Percentiles rank a stretch among this genome's conserved stretches.
Conservation (phyloP, 2,888 invertebrate genomes). For the Nemoura dubitans region DNA sequence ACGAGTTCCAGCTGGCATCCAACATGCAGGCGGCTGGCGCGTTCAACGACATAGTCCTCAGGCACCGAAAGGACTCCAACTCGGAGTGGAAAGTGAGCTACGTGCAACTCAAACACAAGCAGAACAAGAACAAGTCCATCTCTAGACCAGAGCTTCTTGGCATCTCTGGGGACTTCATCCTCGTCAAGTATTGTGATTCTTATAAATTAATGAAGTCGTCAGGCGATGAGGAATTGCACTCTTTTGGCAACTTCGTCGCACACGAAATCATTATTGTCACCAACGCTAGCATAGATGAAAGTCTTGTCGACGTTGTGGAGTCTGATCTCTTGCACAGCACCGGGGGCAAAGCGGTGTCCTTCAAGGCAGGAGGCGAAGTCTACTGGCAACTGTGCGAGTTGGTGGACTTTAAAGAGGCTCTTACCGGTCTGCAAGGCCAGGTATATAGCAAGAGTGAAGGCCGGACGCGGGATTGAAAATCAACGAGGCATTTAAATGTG, state of each 20-base stretch:
- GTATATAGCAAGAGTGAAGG: neutral
- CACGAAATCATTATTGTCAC: too few relatives aligned
- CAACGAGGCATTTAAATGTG: too few relatives aligned
- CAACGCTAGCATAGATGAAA: too few relatives aligned
- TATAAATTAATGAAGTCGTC: neutral
- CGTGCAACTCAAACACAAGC: constrained; percentile 19
- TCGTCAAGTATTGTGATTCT: neutral
- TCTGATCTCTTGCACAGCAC: too few relatives aligned
- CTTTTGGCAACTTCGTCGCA: too few relatives aligned
- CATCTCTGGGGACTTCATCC: too few relatives aligned
- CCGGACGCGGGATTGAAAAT: neutral
- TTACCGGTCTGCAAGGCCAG: neutral
- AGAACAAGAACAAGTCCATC: neutral
- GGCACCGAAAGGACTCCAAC: neutral
- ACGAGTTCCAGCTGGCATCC: constrained; percentile 14
- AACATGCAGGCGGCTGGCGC: neutral
- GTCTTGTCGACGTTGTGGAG: too few relatives aligned
- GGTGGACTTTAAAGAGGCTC: neutral
- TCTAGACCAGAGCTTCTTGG: too few relatives aligned
- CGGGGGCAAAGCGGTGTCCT: neutral
- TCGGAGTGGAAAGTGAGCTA: neutral
- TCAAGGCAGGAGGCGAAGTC: neutral
- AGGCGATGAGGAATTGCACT: too few relatives aligned
- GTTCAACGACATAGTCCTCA: constrained; percentile 15
- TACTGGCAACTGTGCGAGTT: neutral